Evolutionary conservation across 2,888 invertebrate species (phyloP).

Genomic region (Heteropelma amictum): DNA sequence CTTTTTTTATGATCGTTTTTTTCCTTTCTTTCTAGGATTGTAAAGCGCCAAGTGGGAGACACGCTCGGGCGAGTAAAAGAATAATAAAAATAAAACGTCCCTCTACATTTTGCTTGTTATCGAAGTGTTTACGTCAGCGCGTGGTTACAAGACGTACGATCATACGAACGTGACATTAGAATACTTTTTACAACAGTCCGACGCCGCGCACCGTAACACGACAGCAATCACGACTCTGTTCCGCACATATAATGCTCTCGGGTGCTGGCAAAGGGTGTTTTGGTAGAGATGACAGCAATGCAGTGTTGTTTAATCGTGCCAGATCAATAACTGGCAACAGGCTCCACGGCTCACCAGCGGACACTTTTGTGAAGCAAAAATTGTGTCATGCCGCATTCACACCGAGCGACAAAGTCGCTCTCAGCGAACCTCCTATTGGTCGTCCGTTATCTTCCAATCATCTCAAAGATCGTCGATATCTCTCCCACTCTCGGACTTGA

Average conservation of each 20-base stretch:
- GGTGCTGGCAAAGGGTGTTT: constrained; percentile 69
- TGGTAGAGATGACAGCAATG: constrained; percentile 75
- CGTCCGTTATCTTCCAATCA: not conserved
- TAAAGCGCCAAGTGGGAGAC: constrained; percentile 4
- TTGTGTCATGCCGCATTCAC: constrained; percentile 26
- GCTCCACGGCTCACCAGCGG: constrained; percentile 62
- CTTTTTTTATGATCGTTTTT: constrained; percentile 29
- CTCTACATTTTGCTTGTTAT: constrained; percentile 54
- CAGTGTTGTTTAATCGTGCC: constrained; percentile 77
- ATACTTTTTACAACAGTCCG: constrained; percentile 17
- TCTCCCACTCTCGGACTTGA: not conserved
- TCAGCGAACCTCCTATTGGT: not conserved
- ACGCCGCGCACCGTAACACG: constrained; percentile 39
- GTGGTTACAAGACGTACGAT: constrained; percentile 30
- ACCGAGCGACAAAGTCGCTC: constrained; percentile 17
- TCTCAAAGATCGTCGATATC: not conserved
- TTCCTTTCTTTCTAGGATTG: constrained; percentile 6
- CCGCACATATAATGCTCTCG: constrained; percentile 34
- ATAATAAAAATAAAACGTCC: constrained; percentile 38
- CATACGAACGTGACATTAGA: constrained; percentile 48
- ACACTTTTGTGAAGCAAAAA: constrained; percentile 47
- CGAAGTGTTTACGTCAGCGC: constrained; percentile 48
- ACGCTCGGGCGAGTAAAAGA: constrained; percentile 17
- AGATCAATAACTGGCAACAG: constrained; percentile 78
- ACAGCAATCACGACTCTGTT: constrained; percentile 38